A percentile compares a stretch with the other conserved stretches of the same genome.
Evolutionary conservation across 2,888 invertebrate species (phyloP).

Genomic region (Hypselothyrea guttata): DNA sequence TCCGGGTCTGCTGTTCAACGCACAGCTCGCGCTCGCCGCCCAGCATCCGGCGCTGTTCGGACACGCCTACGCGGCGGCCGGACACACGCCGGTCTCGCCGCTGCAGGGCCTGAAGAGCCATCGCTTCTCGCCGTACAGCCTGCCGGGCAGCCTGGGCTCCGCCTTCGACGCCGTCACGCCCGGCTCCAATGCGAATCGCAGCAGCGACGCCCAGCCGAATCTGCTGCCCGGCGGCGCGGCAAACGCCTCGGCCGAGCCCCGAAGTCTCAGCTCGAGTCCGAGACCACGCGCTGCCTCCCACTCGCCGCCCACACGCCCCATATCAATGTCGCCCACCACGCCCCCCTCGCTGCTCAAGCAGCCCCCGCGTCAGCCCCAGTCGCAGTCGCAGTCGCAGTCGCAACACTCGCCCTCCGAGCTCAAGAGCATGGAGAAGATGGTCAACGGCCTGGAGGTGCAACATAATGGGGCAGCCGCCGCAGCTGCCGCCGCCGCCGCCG

Average conservation of each 20-base stretch:
- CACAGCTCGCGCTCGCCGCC: conserved; percentile 93
- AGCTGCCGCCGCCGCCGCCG: conserved; percentile 56
- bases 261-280: conserved; percentile 82
- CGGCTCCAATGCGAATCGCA: conserved; percentile 83
- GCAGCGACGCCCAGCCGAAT: conserved; percentile 56
- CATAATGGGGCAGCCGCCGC: conserved; percentile 82
- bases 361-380: conserved; percentile 70
- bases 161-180: conserved; percentile 96
- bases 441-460: conserved; percentile 96
- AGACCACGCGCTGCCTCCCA: conserved; percentile 81
- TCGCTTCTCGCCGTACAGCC: conserved; percentile 94
- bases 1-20: conserved; percentile 93
- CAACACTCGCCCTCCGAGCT: conserved; percentile 87
- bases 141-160: conserved; percentile 90
- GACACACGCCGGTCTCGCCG: conserved; percentile 87
- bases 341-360: conserved; percentile 81
- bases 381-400: conserved; percentile 58
- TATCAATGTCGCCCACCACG: conserved; percentile 83
- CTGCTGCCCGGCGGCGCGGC: conserved; percentile 55
- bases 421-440: conserved; percentile 98
- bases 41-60: conserved; percentile 91
- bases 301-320: conserved; percentile 82
- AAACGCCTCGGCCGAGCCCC: no score
- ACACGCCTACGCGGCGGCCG: conserved; percentile 84
- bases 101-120: conserved; percentile 88